These are phyloP conservation scores for Glyphotaelius pellucidus DNA, from an alignment of 2,888 invertebrate species.

Conservation along the genomic window DNA sequence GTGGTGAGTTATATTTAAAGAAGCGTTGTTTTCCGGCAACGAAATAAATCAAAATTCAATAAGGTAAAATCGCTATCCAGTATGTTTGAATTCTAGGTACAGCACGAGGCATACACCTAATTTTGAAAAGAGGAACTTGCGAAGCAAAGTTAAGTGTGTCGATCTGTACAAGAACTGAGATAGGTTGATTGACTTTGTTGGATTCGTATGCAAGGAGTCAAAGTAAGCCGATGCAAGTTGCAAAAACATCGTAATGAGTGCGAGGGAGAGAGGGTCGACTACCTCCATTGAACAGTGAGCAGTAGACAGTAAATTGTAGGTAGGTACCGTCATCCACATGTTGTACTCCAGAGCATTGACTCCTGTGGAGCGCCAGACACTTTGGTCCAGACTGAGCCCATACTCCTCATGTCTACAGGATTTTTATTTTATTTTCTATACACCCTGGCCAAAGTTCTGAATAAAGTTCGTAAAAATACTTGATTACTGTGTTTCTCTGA, in stretches of 20 bases:
- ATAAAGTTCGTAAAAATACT: not conserved
- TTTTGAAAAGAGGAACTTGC: not conserved
- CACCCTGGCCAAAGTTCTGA: not conserved
- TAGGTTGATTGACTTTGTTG: not conserved
- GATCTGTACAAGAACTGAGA: not conserved
- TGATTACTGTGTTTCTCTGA: not conserved
- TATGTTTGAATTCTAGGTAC: not conserved
- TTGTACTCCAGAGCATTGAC: conserved; percentile 38
- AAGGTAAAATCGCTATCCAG: not conserved
- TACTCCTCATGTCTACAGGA: not conserved
- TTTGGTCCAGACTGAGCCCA: conserved; percentile 21
- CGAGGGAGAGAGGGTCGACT: not conserved
- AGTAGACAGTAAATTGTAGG: not conserved
- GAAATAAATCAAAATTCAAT: not conserved
- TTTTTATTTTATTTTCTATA: conserved; percentile 4
- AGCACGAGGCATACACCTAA: not conserved
- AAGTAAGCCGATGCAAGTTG: not conserved
- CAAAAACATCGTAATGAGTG: not conserved
- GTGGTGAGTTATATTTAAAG: not conserved
- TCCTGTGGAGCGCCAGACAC: conserved; percentile 26
- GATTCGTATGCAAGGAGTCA: not conserved
- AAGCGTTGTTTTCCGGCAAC: not conserved
- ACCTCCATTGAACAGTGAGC: not conserved
- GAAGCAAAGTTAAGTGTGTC: not conserved
- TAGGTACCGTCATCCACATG: conserved; percentile 26